Percentiles rank a stretch among this genome's conserved stretches.
phyloP scores from a whole-genome alignment of 2,113 vertebrate genomes.

The Daphoenositta chrysoptera region DNA sequence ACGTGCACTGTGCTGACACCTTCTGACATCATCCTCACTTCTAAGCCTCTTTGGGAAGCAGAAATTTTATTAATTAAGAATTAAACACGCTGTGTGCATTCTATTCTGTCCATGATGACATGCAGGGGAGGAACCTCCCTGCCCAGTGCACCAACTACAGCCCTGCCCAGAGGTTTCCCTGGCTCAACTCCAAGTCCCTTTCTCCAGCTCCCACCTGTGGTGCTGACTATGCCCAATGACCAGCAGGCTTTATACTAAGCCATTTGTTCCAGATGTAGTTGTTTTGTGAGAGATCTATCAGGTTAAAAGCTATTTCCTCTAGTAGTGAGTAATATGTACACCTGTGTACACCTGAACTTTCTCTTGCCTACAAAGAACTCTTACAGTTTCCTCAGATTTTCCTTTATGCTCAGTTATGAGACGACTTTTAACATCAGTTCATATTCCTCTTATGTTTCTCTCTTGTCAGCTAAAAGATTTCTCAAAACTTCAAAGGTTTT shows the following conservation, averaged over 20 bases:
- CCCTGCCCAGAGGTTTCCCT: neutral
- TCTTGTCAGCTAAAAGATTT: neutral
- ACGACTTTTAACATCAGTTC: neutral
- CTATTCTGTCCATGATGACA: neutral
- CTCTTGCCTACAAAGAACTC: neutral
- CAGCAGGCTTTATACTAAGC: neutral
- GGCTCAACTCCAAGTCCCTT: neutral
- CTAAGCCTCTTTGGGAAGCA: neutral
- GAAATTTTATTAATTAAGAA: neutral
- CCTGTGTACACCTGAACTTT: neutral
- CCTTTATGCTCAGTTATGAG: neutral
- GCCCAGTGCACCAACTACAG: neutral
- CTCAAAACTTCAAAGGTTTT: neutral
- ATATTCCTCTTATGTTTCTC: neutral
- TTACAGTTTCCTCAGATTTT: neutral
- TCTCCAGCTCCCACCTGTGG: neutral
- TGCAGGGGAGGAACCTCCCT: neutral
- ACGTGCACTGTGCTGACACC: neutral
- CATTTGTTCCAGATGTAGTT: neutral
- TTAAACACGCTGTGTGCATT: neutral
- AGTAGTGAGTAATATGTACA: neutral
- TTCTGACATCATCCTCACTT: neutral
- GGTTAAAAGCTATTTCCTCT: neutral
- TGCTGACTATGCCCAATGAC: neutral
- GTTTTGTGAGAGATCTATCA: neutral